Percentiles rank a stretch among this genome's conserved stretches.
Conservation (phyloP, 2,888 invertebrate species). For the Ochropleura leucogaster region DNA sequence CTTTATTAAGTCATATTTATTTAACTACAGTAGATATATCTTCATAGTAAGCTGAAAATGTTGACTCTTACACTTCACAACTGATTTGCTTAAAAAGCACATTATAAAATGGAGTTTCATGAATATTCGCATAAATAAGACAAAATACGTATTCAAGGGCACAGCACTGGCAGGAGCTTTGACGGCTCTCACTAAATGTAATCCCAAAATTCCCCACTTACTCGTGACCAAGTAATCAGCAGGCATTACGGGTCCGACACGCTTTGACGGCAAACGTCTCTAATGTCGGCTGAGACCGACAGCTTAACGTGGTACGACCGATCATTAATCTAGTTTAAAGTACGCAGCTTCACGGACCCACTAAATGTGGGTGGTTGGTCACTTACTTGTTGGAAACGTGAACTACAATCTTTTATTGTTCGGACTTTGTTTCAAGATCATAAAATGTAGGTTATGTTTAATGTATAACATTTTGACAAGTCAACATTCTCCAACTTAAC, state of each 20-base stretch:
- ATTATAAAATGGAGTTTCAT: not conserved
- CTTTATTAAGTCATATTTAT: not conserved
- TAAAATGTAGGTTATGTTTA: not conserved
- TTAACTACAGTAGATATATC: not conserved
- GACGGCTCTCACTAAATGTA: slow-evolving; percentile 50
- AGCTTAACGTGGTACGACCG: slow-evolving; percentile 61
- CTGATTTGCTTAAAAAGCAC: not conserved
- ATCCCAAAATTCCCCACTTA: slow-evolving; percentile 58
- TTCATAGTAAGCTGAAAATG: not conserved
- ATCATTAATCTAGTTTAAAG: slow-evolving; percentile 69
- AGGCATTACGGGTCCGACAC: slow-evolving; percentile 54
- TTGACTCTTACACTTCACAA: not conserved
- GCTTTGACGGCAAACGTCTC: slow-evolving; percentile 60
- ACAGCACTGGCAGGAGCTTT: slow-evolving; percentile 36
- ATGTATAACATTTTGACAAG: not conserved
- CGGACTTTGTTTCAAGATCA: slow-evolving; percentile 1
- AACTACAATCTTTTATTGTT: slow-evolving; percentile 11
- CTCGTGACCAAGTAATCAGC: slow-evolving; percentile 63
- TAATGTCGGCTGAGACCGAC: slow-evolving; percentile 64
- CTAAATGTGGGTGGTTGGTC: slow-evolving; percentile 56
- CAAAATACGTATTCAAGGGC: slow-evolving; percentile 27
- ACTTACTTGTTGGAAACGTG: slow-evolving; percentile 27
- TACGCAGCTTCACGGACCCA: slow-evolving; percentile 52
- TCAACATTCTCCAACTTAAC: not conserved
- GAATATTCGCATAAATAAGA: slow-evolving; percentile 26